These are phyloP conservation scores for Danio rerio DNA, from an alignment of 2,113 vertebrate species.

Conservation along the genomic window GRCz12tu NC_133189.1:50322001-50322500, in stretches of 20 bases:
- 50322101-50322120: slow-evolving; percentile 67
- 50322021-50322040: slow-evolving; percentile 2
- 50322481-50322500: too few relatives aligned
- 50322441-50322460: too few relatives aligned
- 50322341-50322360: too few relatives aligned
- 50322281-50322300: neutral
- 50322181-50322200: neutral
- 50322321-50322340: neutral
- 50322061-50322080: slow-evolving; percentile 17
- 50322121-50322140: slow-evolving; percentile 71
- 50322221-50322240: too few relatives aligned
- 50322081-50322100: slow-evolving; percentile 77
- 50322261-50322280: neutral
- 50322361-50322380: too few relatives aligned
- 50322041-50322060: slow-evolving; percentile 58
- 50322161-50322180: neutral
- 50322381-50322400: too few relatives aligned
- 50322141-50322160: neutral
- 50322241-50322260: neutral
- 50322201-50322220: neutral
- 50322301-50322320: neutral
- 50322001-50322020: slow-evolving; percentile 29
- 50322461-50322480: too few relatives aligned
- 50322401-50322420: too few relatives aligned
- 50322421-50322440: too few relatives aligned